These are phyloP conservation scores for Drosophila sechellia DNA, from an alignment of 1,140 invertebrate genomes.

Conservation along the genomic window DNA sequence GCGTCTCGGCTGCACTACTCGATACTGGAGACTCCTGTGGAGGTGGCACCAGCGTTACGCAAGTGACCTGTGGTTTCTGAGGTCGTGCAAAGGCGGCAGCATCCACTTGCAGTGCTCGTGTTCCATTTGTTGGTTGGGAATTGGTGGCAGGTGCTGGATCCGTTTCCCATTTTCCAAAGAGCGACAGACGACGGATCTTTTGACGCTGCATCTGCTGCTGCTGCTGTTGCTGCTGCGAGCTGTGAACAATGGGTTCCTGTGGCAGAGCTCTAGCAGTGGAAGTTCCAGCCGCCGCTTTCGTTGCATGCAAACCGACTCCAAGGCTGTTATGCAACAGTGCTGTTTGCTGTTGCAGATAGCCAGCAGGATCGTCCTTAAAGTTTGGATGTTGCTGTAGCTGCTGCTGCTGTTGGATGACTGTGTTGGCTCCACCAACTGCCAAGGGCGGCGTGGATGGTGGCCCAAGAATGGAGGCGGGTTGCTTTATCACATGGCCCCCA, in stretches of 20 bases:
- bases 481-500: conserved; percentile 52
- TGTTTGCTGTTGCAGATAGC: conserved; percentile 94
- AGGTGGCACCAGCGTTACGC: conserved; percentile 59
- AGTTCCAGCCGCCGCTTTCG: conserved; percentile 26
- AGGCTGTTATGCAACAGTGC: conserved; percentile 91
- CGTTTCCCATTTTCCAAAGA: conserved; percentile 63
- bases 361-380: conserved; percentile 95
- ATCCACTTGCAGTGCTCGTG: conserved; percentile 44
- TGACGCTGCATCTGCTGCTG: conserved; percentile 60
- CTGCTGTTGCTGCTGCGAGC: conserved; percentile 46
- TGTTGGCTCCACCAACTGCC: conserved; percentile 4
- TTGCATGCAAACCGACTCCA: conserved; percentile 51
- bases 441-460: conserved; percentile 8
- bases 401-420: conserved; percentile 1
- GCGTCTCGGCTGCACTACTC: conserved; percentile 65
- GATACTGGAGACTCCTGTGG: conserved; percentile 82
- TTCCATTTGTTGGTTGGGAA: not conserved
- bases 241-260: conserved; percentile 60
- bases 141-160: conserved; percentile 23
- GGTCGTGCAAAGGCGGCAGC: conserved; percentile 52
- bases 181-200: conserved; percentile 55
- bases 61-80: conserved; percentile 62
- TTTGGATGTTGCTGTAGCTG: conserved; percentile 85
- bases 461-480: conserved; percentile 19
- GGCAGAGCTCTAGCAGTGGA: conserved; percentile 43